Conservation (phyloP, 2,888 invertebrate species). For the Tortrix viridana region DNA sequence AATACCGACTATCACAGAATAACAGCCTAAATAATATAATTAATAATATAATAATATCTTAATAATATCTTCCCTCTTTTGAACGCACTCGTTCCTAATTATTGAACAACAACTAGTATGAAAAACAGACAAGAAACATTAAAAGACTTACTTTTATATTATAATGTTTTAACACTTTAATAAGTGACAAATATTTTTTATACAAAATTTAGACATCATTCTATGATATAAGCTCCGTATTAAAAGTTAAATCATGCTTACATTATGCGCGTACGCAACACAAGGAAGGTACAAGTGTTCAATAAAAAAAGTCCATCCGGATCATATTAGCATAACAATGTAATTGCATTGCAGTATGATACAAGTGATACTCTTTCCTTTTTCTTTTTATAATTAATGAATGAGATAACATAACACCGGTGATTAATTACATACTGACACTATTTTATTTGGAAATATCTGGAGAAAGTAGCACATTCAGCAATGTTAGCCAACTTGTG, state of each 20-base stretch:
- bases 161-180: too few relatives aligned
- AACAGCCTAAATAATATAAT: too few relatives aligned
- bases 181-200: too few relatives aligned
- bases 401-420: slow-evolving; percentile 22
- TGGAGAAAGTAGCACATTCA: slow-evolving; percentile 4
- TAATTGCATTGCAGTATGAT: slow-evolving; percentile 32
- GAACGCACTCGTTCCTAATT: too few relatives aligned
- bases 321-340: slow-evolving; percentile 36
- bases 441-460: slow-evolving; percentile 7
- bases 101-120: too few relatives aligned
- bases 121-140: too few relatives aligned
- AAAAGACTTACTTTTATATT: too few relatives aligned
- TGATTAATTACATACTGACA: slow-evolving; percentile 26
- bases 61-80: too few relatives aligned
- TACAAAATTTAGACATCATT: not conserved
- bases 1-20: too few relatives aligned
- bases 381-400: slow-evolving; percentile 16
- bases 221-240: not conserved
- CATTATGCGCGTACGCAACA: slow-evolving; percentile 13
- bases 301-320: slow-evolving; percentile 27
- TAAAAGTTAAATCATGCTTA: not conserved
- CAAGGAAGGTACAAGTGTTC: slow-evolving; percentile 26
- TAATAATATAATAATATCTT: too few relatives aligned
- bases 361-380: slow-evolving; percentile 7
- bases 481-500: not conserved